Conservation (phyloP, 2,113 vertebrate species). For the Thinocorus orbignyianus region DNA sequence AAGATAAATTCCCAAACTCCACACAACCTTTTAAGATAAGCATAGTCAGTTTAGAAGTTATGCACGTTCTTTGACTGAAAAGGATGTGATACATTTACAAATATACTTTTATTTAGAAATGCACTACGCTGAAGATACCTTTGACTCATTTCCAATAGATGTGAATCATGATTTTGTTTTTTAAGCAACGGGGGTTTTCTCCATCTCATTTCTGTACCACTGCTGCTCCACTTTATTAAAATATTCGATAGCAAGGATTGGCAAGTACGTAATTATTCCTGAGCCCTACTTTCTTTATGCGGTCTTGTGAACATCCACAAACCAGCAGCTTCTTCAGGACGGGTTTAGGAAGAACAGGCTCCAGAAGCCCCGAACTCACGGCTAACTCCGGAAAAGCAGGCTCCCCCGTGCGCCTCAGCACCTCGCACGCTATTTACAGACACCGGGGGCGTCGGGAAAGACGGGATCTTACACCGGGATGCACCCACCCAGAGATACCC, state of each 20-base stretch:
- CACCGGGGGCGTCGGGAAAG: not conserved
- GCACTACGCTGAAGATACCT: not conserved
- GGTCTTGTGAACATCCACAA: accelerated
- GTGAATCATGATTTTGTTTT: not conserved
- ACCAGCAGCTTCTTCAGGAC: accelerated
- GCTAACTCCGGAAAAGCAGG: not conserved
- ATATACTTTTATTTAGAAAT: not conserved
- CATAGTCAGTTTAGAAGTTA: not conserved
- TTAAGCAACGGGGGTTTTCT: accelerated
- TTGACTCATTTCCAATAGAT: not conserved
- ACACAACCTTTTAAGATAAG: not conserved
- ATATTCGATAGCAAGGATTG: not conserved
- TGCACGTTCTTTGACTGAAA: accelerated
- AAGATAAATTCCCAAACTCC: not conserved
- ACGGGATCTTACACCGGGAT: not conserved
- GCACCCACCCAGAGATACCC: not conserved
- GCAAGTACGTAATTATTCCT: accelerated
- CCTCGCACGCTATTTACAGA: no score
- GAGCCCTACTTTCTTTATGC: not conserved
- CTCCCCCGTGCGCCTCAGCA: no score
- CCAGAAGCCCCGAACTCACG: no score
- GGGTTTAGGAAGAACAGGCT: accelerated
- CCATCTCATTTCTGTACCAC: not conserved
- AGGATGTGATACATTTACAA: accelerated
- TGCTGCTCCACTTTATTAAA: not conserved